Base-by-base conservation (phyloP, 2,797 vertebrate genomes). In the Tolypeutes matacus region DNA sequence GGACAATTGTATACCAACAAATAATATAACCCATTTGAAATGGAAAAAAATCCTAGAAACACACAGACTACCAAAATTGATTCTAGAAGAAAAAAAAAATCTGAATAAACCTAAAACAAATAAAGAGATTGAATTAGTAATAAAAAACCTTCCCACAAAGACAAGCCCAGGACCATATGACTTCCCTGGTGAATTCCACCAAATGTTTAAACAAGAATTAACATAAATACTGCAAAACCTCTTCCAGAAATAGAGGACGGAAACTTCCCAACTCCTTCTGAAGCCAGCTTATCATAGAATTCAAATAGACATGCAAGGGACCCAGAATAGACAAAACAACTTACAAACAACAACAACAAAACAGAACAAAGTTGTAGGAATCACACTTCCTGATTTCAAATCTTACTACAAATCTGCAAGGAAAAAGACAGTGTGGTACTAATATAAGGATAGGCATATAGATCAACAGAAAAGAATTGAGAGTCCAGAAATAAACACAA, bases 311-410 rank as follows among this genome's bases (percentile, higher is more conserved):
- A 78, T 87, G 14, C 34, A 83, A 67, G 25, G 9, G 49, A 49
- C 34, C 49, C 56, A n/a, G 69, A 93, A 77, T 85, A 92, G 53
- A 18, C 13, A 34, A 84, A 51, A 62, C 20, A 72, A n/a, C 76
- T 21, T 81, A 76, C 34, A 70, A 86, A 86, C 46, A 46, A 46
- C 39, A 39, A 39, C 39, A 46, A 46, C 46, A 92, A 92, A 77
- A 39, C 42, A 46, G n/a, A 89, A 72, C 67, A 86, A 95, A 69
- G 14, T 36, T 87, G 36, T 42, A 86, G 27, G 3, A 64, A 27
- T 76, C 76, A 82, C 21, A 65, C 34, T 86, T 86, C 23, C 81
- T 72, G 15, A 83, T 76, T 73, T 36, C 62, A 87, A 87, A 77
- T 8, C 67, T 46, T 73, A 18, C 34, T 72, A 20, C 25, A 46